Evolutionary conservation across 1,140 invertebrate species (phyloP).

Genomic region (Caenorhabditis inopinata): DNA sequence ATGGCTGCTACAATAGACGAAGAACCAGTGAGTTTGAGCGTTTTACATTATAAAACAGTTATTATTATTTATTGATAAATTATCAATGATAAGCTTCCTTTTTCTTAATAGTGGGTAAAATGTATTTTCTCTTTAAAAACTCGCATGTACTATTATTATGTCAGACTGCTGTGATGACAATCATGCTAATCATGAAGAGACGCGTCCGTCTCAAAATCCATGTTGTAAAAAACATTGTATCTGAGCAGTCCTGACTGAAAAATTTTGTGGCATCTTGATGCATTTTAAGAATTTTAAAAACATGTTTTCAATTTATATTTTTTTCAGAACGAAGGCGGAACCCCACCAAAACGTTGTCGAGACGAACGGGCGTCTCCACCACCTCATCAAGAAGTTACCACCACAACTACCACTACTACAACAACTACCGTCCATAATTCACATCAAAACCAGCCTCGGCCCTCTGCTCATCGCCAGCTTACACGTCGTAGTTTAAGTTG

Average conservation of each 20-base stretch:
- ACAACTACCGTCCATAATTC: not conserved
- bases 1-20: conserved; percentile 9
- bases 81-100: no score
- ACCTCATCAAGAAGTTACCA: not conserved
- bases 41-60: no score
- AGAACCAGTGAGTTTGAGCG: conserved; percentile 1
- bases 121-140: no score
- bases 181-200: no score
- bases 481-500: not conserved
- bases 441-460: not conserved
- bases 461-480: not conserved
- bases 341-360: not conserved
- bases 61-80: no score
- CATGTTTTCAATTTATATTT: no score
- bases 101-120: no score
- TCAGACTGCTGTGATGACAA: not conserved
- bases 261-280: no score
- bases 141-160: no score
- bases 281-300: no score
- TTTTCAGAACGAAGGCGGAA: conserved; percentile 10
- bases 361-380: not conserved
- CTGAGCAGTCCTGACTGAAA: not conserved
- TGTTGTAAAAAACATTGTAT: not conserved
- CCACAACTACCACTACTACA: not conserved
- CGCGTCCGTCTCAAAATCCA: not conserved